A percentile compares a stretch with the other conserved stretches of the same genome.
Conservation (phyloP, 2,113 vertebrate species). For the Caracal caracal region DNA sequence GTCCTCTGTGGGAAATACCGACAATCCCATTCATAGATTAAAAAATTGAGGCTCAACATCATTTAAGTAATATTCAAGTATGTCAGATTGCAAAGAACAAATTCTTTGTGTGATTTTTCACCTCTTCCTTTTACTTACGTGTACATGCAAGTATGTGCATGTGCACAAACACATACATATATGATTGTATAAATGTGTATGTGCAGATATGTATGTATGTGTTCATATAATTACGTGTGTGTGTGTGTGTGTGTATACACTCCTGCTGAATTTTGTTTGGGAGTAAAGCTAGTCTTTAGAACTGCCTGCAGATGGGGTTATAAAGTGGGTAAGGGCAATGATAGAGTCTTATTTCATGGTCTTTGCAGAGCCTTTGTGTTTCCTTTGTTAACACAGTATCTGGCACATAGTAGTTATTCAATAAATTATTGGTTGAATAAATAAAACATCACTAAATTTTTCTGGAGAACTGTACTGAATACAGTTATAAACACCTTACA, state of each 20-base stretch:
- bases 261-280: neutral
- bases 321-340: neutral
- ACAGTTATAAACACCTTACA: neutral
- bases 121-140: neutral
- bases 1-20: neutral
- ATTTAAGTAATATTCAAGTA: neutral
- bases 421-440: conserved; percentile 18
- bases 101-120: neutral
- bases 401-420: neutral
- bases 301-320: neutral
- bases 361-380: neutral
- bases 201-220: neutral
- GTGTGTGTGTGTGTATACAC: neutral
- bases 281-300: neutral
- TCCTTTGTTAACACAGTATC: neutral
- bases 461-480: neutral
- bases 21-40: neutral
- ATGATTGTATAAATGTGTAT: neutral
- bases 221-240: neutral
- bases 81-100: neutral
- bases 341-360: neutral
- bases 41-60: neutral
- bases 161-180: neutral
- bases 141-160: neutral
- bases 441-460: neutral